Base-by-base conservation (phyloP, 2,113 vertebrate genomes). In the Patagioenas fasciata region DNA sequence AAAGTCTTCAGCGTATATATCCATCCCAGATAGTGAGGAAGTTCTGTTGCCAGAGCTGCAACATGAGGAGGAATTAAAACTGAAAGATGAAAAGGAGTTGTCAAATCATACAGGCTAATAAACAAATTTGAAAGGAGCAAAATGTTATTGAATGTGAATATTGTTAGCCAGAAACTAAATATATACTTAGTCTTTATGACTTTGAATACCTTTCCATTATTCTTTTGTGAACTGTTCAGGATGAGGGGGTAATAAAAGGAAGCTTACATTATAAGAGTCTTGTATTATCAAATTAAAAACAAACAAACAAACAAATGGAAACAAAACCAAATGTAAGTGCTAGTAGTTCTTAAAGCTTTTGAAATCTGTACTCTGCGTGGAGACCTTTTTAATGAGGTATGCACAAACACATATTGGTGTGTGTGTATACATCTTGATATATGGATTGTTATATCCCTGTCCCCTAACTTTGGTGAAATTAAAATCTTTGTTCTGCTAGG, bases 381-480 rank as follows among this genome's bases (percentile, higher is more conserved):
- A 80, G 36, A 57, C 11, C 17, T 67, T 85, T 87, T 64, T 34
- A 5, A 24, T 71, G 32, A 80, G 23, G 29, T 48, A 32, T 10
- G 4, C 10, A 4, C 23, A 11, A 36, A 44, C 18, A 6, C 7
- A 1, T 2, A 15, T 54, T 8, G 32, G 4, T 74, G 5, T 72
- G 36, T 62, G 32, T 31, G 5, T 42, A 2, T 48, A 1, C 78
- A 9, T 65, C 24, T 84, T 62, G 32, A 36, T 82, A 32, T 18
- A 21, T 44, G 34, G 10, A 24, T 57, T 75, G 53, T 53, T 93
- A 31, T 3, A 44, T 12, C 13, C 7, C 14, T 20, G 16, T 31
- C 36, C 21, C 25, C 2, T 50, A 60, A 47, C 16, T 84, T 31
- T 23, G 64, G n/a, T 67, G 57, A 69, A 69, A 53, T 26, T 4